Evolutionary conservation across 1,140 invertebrate genomes (phyloP).

Genomic region (Bombus cullumanus): DNA sequence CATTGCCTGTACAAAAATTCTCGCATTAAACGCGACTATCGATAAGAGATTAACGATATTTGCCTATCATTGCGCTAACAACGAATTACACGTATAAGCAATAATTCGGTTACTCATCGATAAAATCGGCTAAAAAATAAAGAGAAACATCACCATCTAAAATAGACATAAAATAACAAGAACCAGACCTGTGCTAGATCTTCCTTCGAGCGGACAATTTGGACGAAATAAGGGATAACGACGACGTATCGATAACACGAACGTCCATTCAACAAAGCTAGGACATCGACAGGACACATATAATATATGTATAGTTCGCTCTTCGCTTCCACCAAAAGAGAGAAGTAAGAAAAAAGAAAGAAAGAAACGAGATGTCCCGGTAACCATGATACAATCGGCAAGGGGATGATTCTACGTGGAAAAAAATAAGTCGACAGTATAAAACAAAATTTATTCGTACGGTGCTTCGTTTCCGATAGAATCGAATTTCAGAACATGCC

Average conservation of each 20-base stretch:
- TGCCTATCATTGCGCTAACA: neutral
- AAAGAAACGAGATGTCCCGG: neutral
- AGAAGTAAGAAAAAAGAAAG: neutral
- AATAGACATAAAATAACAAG: slow-evolving; percentile 1
- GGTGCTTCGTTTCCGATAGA: neutral
- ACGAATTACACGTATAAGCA: neutral
- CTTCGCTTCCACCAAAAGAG: slow-evolving; percentile 1
- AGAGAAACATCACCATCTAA: neutral
- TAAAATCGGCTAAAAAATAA: neutral
- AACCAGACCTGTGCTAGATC: neutral
- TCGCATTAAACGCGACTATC: neutral
- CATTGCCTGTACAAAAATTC: neutral
- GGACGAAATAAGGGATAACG: slow-evolving; percentile 35
- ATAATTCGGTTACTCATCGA: neutral
- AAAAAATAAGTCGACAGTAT: neutral
- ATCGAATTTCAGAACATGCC: neutral
- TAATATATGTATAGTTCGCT: neutral
- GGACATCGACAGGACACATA: slow-evolving; percentile 1
- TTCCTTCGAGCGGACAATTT: neutral
- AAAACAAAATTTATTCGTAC: neutral
- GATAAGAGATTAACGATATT: slow-evolving; percentile 25
- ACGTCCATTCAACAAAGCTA: neutral
- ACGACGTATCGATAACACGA: neutral
- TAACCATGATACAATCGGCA: neutral
- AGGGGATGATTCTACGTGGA: neutral